A percentile compares a stretch with the other conserved stretches of the same genome.
phyloP scores from a whole-genome alignment of 2,797 vertebrate genomes.

The Chaetodon trifasciatus region DNA sequence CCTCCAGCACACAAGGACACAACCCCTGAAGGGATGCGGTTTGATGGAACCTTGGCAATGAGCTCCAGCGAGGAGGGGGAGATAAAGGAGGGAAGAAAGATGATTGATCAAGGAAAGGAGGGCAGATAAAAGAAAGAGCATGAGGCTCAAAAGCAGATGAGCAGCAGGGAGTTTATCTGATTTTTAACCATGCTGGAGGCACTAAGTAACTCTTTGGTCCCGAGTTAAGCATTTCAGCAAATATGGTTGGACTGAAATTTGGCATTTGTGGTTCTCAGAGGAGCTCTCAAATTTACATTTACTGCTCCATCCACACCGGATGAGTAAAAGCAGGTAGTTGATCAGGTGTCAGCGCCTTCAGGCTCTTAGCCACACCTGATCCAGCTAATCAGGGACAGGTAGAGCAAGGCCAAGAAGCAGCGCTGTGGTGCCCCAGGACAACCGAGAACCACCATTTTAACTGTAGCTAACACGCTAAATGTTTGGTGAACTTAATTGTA shows the following conservation, averaged over 20 bases:
- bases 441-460: too few relatives aligned
- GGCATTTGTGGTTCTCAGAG: not conserved
- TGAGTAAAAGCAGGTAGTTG: not conserved
- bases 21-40: slow-evolving; percentile 34
- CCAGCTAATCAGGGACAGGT: too few relatives aligned
- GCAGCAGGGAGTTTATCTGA: slow-evolving; percentile 29
- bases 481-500: not conserved
- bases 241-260: not conserved
- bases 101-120: slow-evolving; percentile 36
- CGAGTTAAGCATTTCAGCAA: slow-evolving; percentile 11
- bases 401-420: too few relatives aligned
- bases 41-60: slow-evolving; percentile 34
- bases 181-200: slow-evolving; percentile 21
- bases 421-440: too few relatives aligned
- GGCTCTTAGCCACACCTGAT: not conserved
- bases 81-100: slow-evolving; percentile 4
- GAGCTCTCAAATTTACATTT: not conserved
- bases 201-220: not conserved
- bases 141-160: slow-evolving; percentile 31
- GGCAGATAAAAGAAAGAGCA: slow-evolving; percentile 27
- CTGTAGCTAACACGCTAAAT: too few relatives aligned
- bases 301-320: not conserved
- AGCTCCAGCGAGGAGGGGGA: slow-evolving; percentile 17
- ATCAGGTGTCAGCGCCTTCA: not conserved
- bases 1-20: slow-evolving; percentile 50